A percentile compares a stretch with the other conserved stretches of the same genome.
phyloP scores from a whole-genome alignment of 2,113 vertebrate genomes.

The Elaphurus davidianus region DNA sequence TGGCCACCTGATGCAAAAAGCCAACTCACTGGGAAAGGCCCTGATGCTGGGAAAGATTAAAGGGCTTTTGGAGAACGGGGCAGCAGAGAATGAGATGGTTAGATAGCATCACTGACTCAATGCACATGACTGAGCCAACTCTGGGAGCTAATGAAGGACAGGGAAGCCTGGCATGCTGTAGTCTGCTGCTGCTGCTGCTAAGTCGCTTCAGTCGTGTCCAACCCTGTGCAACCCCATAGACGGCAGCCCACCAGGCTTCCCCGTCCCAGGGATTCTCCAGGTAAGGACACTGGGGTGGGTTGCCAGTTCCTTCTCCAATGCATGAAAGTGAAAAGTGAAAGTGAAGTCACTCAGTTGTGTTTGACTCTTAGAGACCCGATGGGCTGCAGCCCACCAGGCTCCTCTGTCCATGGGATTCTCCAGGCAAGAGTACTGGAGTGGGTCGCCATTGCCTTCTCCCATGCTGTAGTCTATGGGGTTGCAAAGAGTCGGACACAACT shows the following conservation, averaged over 20 bases:
- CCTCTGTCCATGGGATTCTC: neutral
- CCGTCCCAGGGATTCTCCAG: neutral
- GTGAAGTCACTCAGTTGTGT: neutral
- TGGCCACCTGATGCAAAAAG: neutral
- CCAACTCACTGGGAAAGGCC: neutral
- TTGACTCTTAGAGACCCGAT: neutral
- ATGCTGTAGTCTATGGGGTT: neutral
- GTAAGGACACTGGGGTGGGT: neutral
- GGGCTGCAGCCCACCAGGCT: neutral
- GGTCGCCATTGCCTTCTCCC: neutral
- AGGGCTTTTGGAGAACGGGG: neutral
- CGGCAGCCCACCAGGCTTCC: neutral
- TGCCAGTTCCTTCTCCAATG: neutral
- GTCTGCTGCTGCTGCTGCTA: neutral
- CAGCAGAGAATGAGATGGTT: neutral
- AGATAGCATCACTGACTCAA: neutral
- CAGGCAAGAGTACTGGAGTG: neutral
- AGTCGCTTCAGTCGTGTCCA: rapidly evolving
- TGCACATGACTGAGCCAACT: neutral
- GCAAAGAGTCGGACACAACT: neutral
- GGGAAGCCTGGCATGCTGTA: neutral
- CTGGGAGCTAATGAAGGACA: neutral
- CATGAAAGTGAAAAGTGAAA: neutral
- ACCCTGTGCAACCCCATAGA: neutral
- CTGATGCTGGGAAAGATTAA: neutral